Percentiles rank a stretch among this genome's conserved stretches.
These are phyloP conservation scores for Pipistrellus pipistrellus DNA, from an alignment of 2,797 vertebrate genomes.

Conservation along the genomic window DNA sequence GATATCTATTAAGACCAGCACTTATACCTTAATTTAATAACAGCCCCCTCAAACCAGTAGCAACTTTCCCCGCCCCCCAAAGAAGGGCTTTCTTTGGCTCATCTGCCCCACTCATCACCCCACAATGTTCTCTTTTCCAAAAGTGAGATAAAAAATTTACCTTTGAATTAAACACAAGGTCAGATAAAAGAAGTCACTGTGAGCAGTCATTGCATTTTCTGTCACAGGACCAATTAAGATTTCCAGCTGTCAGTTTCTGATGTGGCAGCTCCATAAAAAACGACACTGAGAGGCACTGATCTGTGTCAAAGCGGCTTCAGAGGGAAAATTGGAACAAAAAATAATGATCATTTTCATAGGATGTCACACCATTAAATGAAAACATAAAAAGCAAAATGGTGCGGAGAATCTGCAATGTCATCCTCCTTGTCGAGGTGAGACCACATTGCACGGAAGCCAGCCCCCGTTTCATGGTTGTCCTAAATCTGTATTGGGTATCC, in stretches of 20 bases:
- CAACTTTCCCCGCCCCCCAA: neutral
- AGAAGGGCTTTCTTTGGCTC: neutral
- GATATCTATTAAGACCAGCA: slow-evolving; percentile 33
- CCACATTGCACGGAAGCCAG: slow-evolving; percentile 1
- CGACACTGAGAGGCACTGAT: slow-evolving; percentile 87
- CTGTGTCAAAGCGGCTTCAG: slow-evolving; percentile 86
- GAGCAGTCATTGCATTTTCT: slow-evolving; percentile 85
- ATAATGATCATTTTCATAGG: slow-evolving; percentile 85
- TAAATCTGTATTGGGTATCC: neutral
- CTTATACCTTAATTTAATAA: slow-evolving; percentile 71
- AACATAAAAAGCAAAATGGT: slow-evolving; percentile 80
- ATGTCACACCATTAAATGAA: slow-evolving; percentile 81
- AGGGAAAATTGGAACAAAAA: slow-evolving; percentile 81
- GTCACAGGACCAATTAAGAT: slow-evolving; percentile 88
- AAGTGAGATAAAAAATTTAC: slow-evolving; percentile 81
- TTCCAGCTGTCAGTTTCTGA: slow-evolving; percentile 89
- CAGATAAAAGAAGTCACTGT: slow-evolving; percentile 82
- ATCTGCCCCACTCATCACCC: neutral
- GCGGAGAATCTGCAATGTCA: slow-evolving; percentile 57
- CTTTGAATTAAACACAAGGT: slow-evolving; percentile 88
- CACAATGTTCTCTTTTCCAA: slow-evolving; percentile 64
- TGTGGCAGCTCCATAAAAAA: slow-evolving; percentile 82
- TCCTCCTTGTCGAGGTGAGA: slow-evolving; percentile 45
- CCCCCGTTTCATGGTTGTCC: neutral
- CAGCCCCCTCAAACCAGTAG: slow-evolving; percentile 13